phyloP scores from a whole-genome alignment of 2,888 invertebrate species.

The Melanophora roralis region DNA sequence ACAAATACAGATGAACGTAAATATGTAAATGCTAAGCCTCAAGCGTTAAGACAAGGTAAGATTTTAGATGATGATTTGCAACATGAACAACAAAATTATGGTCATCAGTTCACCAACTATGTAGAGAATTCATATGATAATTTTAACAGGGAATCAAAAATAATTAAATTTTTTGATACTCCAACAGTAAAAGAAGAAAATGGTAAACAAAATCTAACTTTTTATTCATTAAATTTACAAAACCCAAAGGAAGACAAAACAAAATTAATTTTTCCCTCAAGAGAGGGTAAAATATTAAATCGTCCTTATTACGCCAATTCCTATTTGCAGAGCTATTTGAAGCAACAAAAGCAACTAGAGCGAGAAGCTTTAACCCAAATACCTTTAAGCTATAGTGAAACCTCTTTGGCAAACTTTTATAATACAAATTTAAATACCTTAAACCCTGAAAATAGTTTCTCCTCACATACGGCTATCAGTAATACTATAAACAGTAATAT shows the following conservation, averaged over 20 bases:
- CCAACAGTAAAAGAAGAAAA: background rate
- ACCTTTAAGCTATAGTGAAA: background rate
- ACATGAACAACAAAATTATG: slow-evolving; percentile 61
- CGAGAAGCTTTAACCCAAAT: slow-evolving; percentile 61
- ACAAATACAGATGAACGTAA: slow-evolving; percentile 45
- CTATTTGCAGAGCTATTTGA: slow-evolving; percentile 42
- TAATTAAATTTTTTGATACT: slow-evolving; percentile 38
- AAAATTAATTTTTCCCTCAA: slow-evolving; percentile 77
- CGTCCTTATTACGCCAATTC: slow-evolving; percentile 67
- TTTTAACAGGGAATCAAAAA: slow-evolving; percentile 2
- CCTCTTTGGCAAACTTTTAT: background rate
- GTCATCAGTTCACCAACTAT: slow-evolving; percentile 39
- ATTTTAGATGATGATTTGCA: slow-evolving; percentile 41
- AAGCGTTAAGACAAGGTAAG: slow-evolving; percentile 51
- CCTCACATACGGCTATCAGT: slow-evolving; percentile 36
- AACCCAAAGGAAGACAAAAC: background rate
- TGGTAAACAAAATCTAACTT: background rate
- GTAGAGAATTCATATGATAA: slow-evolving; percentile 13
- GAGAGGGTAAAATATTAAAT: slow-evolving; percentile 73
- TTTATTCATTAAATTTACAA: slow-evolving; percentile 1
- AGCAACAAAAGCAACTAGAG: background rate
- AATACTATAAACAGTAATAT: slow-evolving; percentile 42
- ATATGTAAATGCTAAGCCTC: slow-evolving; percentile 26
- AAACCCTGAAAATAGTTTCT: slow-evolving; percentile 29
- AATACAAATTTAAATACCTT: slow-evolving; percentile 30